Evolutionary conservation across 2,797 vertebrate genomes (phyloP).

Genomic region (Rhabdophis nuchalis): DNA sequence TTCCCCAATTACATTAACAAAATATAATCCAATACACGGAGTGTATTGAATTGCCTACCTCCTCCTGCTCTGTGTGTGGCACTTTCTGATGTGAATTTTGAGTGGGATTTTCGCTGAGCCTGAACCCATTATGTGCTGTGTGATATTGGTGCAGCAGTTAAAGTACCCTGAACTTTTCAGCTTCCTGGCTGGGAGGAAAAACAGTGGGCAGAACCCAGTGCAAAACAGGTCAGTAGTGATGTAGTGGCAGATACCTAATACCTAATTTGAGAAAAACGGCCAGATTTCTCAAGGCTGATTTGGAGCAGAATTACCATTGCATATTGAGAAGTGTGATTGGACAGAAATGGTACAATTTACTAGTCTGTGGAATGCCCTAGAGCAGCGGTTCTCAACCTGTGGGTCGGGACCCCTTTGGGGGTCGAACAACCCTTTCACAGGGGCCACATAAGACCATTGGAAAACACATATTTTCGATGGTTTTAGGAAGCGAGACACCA

Average conservation of each 20-base stretch:
- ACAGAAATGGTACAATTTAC: not conserved
- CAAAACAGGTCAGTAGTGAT: not conserved
- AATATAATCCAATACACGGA: not conserved
- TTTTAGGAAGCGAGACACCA: too few species aligned
- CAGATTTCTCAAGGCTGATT: not conserved
- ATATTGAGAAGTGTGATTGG: not conserved
- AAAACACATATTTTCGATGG: too few species aligned
- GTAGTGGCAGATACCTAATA: not conserved
- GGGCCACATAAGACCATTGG: too few species aligned
- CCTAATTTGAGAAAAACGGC: not conserved
- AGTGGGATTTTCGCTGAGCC: not conserved
- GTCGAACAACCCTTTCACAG: too few species aligned
- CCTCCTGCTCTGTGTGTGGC: not conserved
- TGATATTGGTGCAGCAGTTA: not conserved
- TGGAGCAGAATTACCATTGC: not conserved
- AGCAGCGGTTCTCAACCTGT: too few species aligned
- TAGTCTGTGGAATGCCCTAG: too few species aligned
- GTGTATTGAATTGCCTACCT: not conserved
- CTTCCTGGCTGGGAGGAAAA: not conserved
- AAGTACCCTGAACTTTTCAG: not conserved
- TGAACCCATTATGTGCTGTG: not conserved
- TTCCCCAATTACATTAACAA: not conserved
- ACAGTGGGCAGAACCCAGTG: not conserved
- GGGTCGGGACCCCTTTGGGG: too few species aligned
- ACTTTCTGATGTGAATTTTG: not conserved